Evolutionary conservation across 2,113 vertebrate species (phyloP).

Genomic region (Macquaria ambigua): DNA sequence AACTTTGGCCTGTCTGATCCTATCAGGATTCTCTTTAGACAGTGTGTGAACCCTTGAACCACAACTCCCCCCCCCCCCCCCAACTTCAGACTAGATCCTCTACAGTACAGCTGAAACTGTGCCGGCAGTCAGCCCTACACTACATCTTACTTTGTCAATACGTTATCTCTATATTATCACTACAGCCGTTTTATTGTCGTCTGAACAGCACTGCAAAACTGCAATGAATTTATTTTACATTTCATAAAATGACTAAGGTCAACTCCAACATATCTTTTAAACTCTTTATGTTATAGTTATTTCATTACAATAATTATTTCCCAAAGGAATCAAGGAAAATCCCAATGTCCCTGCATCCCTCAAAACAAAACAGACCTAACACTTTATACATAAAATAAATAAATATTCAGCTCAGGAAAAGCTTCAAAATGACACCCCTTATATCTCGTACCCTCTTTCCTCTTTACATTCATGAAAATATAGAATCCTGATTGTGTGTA

Average conservation of each 20-base stretch:
- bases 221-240: not conserved
- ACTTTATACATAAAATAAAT: not conserved
- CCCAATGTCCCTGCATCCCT: not conserved
- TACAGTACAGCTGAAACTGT: not conserved
- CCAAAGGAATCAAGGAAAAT: not conserved
- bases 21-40: slow-evolving; percentile 67
- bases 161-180: not conserved
- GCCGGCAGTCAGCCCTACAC: not conserved
- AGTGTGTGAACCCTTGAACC: slow-evolving; percentile 40
- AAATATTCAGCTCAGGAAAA: not conserved
- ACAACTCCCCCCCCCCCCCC: not conserved
- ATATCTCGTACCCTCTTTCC: not conserved
- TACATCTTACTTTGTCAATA: slow-evolving; percentile 1
- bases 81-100: not conserved
- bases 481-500: too few relatives aligned
- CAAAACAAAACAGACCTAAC: too few relatives aligned
- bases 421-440: not conserved
- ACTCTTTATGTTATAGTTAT: not conserved
- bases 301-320: not conserved
- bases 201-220: not conserved
- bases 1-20: slow-evolving; percentile 75
- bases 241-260: not conserved
- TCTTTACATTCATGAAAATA: not conserved
- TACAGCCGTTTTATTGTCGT: not conserved
- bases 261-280: not conserved